Evolutionary conservation across 2,113 vertebrate genomes (phyloP).

Genomic region (Pluvialis apricaria): DNA sequence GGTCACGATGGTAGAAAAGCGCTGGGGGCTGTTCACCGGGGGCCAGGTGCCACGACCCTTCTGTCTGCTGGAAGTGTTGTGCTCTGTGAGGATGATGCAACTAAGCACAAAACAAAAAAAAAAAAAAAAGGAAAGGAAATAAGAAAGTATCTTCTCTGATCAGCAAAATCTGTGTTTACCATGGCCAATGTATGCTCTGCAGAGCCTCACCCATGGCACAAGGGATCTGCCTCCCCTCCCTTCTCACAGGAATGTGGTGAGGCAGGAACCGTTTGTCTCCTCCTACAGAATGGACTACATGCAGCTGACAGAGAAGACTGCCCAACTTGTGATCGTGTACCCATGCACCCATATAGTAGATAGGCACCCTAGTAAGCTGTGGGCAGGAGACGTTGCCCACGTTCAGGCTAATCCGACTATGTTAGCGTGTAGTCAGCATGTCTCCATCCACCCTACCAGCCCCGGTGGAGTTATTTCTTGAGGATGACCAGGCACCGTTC

Average conservation of each 20-base stretch:
- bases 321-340: rapidly evolving
- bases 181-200: not conserved
- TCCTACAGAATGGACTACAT: not conserved
- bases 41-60: not conserved
- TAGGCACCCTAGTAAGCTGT: not conserved
- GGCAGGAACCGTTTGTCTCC: not conserved
- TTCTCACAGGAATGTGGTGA: not conserved
- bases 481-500: not conserved
- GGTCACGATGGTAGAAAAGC: not conserved
- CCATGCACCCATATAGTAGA: not conserved
- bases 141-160: not conserved
- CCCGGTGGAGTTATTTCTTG: not conserved
- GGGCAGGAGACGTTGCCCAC: not conserved
- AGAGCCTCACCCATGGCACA: not conserved
- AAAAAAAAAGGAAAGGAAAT: not conserved
- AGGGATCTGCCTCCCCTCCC: not conserved
- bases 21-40: not conserved
- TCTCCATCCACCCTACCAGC: not conserved
- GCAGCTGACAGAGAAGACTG: not conserved
- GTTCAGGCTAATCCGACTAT: not conserved
- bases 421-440: not conserved
- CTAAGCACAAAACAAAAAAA: not conserved
- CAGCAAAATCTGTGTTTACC: not conserved
- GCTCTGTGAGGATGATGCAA: not conserved
- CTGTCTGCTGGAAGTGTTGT: not conserved